Percentiles rank a stretch among this genome's conserved stretches.
Evolutionary conservation across 2,888 invertebrate species (phyloP).

Genomic region (Nysson spinosus): DNA sequence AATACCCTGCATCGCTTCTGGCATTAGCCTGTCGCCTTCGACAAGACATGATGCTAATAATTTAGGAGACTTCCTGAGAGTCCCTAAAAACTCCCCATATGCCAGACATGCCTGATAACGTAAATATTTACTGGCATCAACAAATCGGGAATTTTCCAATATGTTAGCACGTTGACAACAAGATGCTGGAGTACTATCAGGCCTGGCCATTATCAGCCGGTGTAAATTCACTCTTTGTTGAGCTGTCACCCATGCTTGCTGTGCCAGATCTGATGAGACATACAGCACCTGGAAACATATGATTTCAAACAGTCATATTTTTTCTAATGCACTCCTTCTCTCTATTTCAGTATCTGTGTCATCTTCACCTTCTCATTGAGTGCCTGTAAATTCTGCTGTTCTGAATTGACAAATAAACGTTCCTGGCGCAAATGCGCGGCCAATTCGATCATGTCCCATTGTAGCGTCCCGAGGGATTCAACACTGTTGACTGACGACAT

Average conservation of each 20-base stretch:
- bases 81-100: constrained; percentile 84
- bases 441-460: constrained; percentile 81
- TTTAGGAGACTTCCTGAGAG: constrained; percentile 84
- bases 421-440: constrained; percentile 88
- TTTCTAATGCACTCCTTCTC: too few relatives aligned
- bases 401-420: constrained; percentile 90
- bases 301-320: background rate
- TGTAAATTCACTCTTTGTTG: constrained; percentile 91
- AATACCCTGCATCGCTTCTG: constrained; percentile 77
- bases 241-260: constrained; percentile 92
- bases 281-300: constrained; percentile 76
- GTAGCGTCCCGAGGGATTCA: constrained; percentile 72
- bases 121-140: constrained; percentile 90
- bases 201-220: constrained; percentile 85
- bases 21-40: constrained; percentile 81
- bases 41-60: constrained; percentile 85
- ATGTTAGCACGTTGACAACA: constrained; percentile 86
- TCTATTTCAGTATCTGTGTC: constrained; percentile 52
- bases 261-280: constrained; percentile 81
- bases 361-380: constrained; percentile 86
- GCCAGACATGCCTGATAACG: constrained; percentile 87
- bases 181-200: constrained; percentile 86
- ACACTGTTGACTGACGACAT: constrained; percentile 75
- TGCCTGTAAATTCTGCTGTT: constrained; percentile 88
- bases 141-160: constrained; percentile 83